These are phyloP conservation scores for Mustela lutreola DNA, from an alignment of 2,113 vertebrate species.

Conservation along the genomic window DNA sequence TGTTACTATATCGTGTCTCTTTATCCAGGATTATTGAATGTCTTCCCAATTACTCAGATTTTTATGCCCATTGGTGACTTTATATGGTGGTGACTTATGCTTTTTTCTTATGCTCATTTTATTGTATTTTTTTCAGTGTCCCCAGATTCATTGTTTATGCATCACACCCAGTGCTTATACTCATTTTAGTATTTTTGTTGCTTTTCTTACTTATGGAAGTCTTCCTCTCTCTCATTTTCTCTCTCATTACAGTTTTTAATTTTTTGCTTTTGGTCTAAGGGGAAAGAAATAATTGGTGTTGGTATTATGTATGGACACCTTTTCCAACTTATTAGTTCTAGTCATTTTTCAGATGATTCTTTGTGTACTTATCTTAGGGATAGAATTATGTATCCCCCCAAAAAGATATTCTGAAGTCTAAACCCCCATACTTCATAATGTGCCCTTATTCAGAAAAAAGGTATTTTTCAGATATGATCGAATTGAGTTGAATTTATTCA, in stretches of 20 bases:
- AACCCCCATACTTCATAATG: background rate
- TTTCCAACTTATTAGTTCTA: constrained; percentile 43
- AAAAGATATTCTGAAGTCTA: background rate
- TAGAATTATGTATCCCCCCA: background rate
- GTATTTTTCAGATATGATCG: background rate
- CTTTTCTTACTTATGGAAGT: background rate
- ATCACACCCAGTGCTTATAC: background rate
- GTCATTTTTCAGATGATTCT: background rate
- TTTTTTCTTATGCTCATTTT: background rate
- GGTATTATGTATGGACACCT: background rate
- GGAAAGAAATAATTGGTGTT: background rate
- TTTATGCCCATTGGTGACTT: background rate
- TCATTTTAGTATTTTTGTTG: background rate
- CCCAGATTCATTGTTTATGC: no score
- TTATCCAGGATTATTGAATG: background rate
- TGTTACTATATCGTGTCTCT: background rate
- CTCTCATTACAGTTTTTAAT: background rate
- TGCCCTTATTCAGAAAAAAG: constrained; percentile 19
- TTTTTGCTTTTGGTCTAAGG: background rate
- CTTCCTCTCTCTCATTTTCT: background rate
- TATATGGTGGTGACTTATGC: background rate
- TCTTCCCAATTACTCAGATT: background rate
- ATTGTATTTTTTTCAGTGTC: background rate
- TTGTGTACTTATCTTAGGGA: background rate
- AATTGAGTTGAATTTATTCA: background rate